These are phyloP conservation scores for Sinocyclocheilus anshuiensis DNA, from an alignment of 2,113 vertebrate genomes.

Conservation along the genomic window DNA sequence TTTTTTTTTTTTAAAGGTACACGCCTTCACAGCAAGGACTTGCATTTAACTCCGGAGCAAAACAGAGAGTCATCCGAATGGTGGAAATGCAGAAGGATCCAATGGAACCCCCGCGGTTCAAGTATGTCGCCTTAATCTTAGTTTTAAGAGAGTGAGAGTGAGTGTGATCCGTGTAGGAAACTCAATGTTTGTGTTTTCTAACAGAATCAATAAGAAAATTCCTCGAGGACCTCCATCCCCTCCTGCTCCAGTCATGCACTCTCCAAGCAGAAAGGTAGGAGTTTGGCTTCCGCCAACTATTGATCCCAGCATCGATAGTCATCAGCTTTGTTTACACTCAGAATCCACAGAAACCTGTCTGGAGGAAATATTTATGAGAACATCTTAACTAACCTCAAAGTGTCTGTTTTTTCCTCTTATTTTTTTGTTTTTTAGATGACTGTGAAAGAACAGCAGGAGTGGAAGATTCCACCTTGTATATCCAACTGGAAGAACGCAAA, in stretches of 20 bases:
- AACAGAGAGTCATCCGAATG: constrained; percentile 98
- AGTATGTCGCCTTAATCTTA: constrained; percentile 73
- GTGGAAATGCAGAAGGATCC: constrained; percentile 99
- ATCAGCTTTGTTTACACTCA: background rate
- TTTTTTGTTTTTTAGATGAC: constrained; percentile 83
- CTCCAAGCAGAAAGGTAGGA: constrained; percentile 95
- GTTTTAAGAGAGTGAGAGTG: background rate
- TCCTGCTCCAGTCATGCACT: constrained; percentile 98
- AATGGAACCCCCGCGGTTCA: constrained; percentile 97
- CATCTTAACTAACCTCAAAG: background rate
- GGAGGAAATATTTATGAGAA: background rate
- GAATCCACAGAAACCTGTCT: background rate
- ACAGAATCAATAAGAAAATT: constrained; percentile 99
- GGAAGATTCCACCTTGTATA: constrained; percentile 99
- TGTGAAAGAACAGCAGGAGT: constrained; percentile 97
- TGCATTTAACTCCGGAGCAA: constrained; percentile 97
- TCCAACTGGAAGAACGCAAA: constrained; percentile 99
- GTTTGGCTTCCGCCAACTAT: background rate
- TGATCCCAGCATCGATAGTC: background rate
- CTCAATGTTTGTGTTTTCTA: constrained; percentile 27
- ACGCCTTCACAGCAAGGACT: constrained; percentile 98
- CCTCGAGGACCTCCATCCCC: constrained; percentile 95
- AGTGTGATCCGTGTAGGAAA: background rate
- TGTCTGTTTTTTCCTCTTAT: background rate
- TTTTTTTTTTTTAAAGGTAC: constrained; percentile 75